These are phyloP conservation scores for Acrocera orbiculus DNA, from an alignment of 2,888 invertebrate species.

Conservation along the genomic window DNA sequence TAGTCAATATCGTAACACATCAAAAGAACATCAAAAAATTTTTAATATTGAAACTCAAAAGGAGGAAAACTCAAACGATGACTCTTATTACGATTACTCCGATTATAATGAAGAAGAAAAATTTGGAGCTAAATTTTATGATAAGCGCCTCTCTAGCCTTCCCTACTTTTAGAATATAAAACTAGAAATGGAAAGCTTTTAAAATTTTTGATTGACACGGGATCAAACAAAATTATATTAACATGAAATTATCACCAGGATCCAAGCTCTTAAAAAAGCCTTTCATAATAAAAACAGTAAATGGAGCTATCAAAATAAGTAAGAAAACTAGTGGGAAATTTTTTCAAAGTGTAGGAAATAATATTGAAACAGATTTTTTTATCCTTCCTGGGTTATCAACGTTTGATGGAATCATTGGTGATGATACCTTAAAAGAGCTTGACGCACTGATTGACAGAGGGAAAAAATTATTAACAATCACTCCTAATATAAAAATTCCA, in stretches of 20 bases:
- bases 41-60: too few relatives aligned
- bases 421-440: slow-evolving; percentile 4
- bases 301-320: neutral
- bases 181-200: neutral
- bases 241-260: neutral
- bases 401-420: slow-evolving; percentile 6
- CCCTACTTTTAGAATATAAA: slow-evolving; percentile 2
- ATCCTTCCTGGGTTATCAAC: slow-evolving; percentile 2
- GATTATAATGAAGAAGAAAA: too few relatives aligned
- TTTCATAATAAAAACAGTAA: slow-evolving; percentile 1
- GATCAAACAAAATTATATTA: neutral
- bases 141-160: slow-evolving; percentile 4
- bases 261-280: neutral
- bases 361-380: slow-evolving; percentile 3
- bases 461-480: slow-evolving; percentile 1
- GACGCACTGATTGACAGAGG: slow-evolving; percentile 3
- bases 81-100: too few relatives aligned
- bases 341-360: slow-evolving; percentile 1
- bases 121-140: slow-evolving; percentile 9
- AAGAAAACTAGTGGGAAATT: neutral
- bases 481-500: slow-evolving; percentile 4
- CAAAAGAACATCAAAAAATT: too few relatives aligned
- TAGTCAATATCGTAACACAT: too few relatives aligned
- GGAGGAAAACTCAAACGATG: too few relatives aligned
- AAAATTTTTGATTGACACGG: neutral